These are phyloP conservation scores for Calidris pugnax DNA, from an alignment of 2,113 vertebrate genomes.

Conservation along the genomic window DNA sequence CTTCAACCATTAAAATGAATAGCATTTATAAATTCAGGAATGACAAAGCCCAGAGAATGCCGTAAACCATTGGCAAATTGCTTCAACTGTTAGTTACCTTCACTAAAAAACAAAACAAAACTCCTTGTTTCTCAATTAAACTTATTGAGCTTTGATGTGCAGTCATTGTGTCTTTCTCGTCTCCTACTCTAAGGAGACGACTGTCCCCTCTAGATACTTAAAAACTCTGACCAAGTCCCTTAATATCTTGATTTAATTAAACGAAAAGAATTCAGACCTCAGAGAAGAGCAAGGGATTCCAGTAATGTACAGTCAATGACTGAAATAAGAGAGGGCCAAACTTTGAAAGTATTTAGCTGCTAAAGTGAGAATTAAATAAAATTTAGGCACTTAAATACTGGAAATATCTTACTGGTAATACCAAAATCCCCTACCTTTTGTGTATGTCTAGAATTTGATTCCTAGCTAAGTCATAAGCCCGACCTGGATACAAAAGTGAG, in stretches of 20 bases:
- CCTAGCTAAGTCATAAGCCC: neutral
- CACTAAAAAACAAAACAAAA: neutral
- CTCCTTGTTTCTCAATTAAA: neutral
- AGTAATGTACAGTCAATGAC: neutral
- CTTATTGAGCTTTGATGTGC: neutral
- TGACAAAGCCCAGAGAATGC: neutral
- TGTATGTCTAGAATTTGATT: neutral
- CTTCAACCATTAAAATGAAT: neutral
- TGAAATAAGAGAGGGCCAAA: neutral
- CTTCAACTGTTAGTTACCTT: neutral
- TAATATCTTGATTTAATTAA: neutral
- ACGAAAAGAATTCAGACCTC: neutral
- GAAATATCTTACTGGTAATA: neutral
- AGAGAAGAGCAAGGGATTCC: neutral
- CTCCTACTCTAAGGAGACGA: neutral
- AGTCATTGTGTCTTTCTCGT: neutral
- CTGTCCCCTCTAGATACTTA: neutral
- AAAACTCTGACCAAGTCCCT: neutral
- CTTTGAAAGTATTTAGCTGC: neutral
- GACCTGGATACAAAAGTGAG: neutral
- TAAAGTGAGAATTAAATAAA: neutral
- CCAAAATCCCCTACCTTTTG: neutral
- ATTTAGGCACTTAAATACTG: neutral
- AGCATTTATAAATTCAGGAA: neutral
- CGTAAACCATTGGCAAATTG: neutral